These are phyloP conservation scores for Hydractinia echinata DNA, from an alignment of 30 jellyfish, hydroid and myxozoan genomes.

Conservation along the genomic window DNA sequence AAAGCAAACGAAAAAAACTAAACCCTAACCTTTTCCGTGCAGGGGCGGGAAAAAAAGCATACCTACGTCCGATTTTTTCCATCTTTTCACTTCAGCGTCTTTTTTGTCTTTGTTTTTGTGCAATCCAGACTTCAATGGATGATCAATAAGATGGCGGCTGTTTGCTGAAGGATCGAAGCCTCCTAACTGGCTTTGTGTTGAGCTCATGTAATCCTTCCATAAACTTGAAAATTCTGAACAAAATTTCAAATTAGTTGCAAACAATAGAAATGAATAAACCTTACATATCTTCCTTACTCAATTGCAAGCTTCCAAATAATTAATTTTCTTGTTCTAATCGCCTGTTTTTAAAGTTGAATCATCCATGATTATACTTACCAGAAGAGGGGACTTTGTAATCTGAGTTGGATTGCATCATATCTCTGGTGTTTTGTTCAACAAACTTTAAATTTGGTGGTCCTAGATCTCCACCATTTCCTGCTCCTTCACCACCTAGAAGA, in stretches of 20 bases:
- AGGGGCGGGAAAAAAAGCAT: constrained; percentile 30
- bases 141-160: constrained; percentile 28
- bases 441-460: constrained; percentile 24
- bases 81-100: constrained; percentile 12
- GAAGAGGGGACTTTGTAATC: constrained; percentile 40
- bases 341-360: too few relatives aligned
- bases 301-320: too few relatives aligned
- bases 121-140: background rate
- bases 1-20: background rate
- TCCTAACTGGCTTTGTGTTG: constrained; percentile 91
- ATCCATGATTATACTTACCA: background rate
- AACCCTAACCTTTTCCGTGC: background rate
- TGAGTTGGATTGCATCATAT: constrained; percentile 27
- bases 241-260: background rate
- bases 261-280: too few relatives aligned
- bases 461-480: background rate
- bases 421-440: constrained; percentile 37
- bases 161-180: constrained; percentile 76
- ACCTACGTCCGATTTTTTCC: constrained; percentile 47
- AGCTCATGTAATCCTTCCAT: constrained; percentile 24
- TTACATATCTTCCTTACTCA: too few relatives aligned
- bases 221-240: constrained; percentile 32
- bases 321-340: too few relatives aligned
- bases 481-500: background rate
- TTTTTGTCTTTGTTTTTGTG: background rate